phyloP scores from a whole-genome alignment of 2,797 vertebrate genomes.

The Bradypus variegatus region DNA sequence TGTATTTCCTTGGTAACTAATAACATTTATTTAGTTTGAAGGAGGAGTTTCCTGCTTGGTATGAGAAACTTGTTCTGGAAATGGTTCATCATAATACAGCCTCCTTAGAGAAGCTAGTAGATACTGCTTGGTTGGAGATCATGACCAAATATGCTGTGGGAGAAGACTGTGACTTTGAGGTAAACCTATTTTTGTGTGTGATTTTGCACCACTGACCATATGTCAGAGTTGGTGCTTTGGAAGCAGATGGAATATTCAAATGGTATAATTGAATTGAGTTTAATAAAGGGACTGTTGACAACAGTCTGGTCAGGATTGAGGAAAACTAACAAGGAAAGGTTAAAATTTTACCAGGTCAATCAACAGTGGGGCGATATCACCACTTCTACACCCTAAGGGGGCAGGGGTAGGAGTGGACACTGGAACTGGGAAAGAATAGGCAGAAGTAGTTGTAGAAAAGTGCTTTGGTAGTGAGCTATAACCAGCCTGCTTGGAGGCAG shows the following conservation, averaged over 20 bases:
- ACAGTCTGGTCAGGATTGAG: neutral
- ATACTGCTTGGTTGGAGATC: constrained; percentile 95
- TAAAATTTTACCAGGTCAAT: neutral
- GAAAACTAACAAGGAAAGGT: neutral
- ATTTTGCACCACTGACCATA: constrained; percentile 43
- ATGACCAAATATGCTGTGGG: constrained; percentile 96
- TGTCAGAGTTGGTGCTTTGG: constrained; percentile 72
- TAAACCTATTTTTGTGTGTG: constrained; percentile 60
- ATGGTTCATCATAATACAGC: constrained; percentile 98
- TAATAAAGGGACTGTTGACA: neutral
- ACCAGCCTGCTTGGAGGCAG: neutral
- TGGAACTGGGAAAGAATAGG: neutral
- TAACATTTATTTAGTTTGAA: constrained; percentile 81
- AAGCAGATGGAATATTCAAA: neutral
- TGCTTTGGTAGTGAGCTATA: neutral
- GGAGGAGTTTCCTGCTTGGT: constrained; percentile 96
- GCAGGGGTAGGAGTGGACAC: neutral
- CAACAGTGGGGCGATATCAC: neutral
- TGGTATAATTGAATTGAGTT: neutral
- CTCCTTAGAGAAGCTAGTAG: constrained; percentile 94
- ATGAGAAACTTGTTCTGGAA: constrained; percentile 95
- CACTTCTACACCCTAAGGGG: neutral
- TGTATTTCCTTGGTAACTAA: constrained; percentile 44
- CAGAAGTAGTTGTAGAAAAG: neutral
- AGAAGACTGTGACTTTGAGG: constrained; percentile 97